Percentiles rank a stretch among this genome's conserved stretches.
phyloP scores from a whole-genome alignment of 2,888 invertebrate genomes.

The Plebejus melissa region DNA sequence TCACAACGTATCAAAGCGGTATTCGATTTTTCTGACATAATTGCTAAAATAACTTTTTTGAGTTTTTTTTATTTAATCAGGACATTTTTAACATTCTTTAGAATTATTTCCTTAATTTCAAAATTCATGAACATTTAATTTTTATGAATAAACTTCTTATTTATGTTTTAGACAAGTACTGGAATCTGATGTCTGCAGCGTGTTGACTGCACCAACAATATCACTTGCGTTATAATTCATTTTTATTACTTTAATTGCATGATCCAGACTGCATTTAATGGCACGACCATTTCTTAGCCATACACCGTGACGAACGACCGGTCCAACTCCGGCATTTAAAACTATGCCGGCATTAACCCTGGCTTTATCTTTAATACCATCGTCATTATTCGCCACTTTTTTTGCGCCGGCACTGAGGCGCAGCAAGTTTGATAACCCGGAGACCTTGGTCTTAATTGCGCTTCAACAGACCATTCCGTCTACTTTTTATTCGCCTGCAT shows the following conservation, averaged over 20 bases:
- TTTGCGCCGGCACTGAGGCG: conserved; percentile 69
- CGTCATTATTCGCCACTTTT: conserved; percentile 73
- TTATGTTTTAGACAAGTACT: too few species aligned
- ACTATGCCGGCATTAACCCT: conserved; percentile 62
- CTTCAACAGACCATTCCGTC: conserved; percentile 74
- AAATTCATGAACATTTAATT: too few species aligned
- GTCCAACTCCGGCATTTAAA: conserved; percentile 50
- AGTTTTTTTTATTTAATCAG: neutral
- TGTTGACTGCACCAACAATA: conserved; percentile 39
- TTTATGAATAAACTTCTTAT: too few species aligned
- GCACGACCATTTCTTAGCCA: conserved; percentile 39
- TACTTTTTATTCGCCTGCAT: conserved; percentile 78
- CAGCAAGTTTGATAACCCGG: conserved; percentile 77
- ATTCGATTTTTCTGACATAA: neutral
- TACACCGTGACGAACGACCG: conserved; percentile 45
- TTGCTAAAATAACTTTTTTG: neutral
- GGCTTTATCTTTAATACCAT: conserved; percentile 76
- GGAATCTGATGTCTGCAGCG: conserved; percentile 48
- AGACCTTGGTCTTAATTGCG: conserved; percentile 80
- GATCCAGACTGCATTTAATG: conserved; percentile 35
- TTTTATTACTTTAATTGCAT: conserved; percentile 30
- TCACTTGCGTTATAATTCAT: conserved; percentile 28
- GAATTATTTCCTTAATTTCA: too few species aligned
- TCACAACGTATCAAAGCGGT: neutral
- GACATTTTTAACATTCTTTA: too few species aligned